Conservation (phyloP, 2,888 invertebrate species). For the Tiphia femorata region DNA sequence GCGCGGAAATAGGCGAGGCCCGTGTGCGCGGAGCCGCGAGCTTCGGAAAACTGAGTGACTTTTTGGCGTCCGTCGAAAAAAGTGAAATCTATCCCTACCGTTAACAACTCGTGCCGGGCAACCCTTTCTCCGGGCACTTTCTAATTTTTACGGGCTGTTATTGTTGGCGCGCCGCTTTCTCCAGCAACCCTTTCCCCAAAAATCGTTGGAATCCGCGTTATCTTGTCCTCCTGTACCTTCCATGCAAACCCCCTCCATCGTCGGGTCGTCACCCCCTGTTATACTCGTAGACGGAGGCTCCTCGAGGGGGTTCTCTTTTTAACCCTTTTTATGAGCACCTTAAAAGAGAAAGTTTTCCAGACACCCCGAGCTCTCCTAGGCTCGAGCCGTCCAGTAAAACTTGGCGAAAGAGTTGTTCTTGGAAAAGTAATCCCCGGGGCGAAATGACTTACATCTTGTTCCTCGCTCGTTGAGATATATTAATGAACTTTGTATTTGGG, state of each 20-base stretch:
- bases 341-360: slow-evolving; percentile 52
- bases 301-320: too few species aligned
- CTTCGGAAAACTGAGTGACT: slow-evolving; percentile 38
- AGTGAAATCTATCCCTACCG: slow-evolving; percentile 60
- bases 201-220: slow-evolving; percentile 22
- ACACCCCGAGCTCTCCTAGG: slow-evolving; percentile 9
- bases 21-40: slow-evolving; percentile 25
- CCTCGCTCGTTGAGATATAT: slow-evolving; percentile 28
- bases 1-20: not conserved
- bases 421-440: slow-evolving; percentile 4
- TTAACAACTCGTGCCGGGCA: too few species aligned
- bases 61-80: slow-evolving; percentile 33
- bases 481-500: slow-evolving; percentile 11
- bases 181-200: slow-evolving; percentile 30
- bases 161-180: slow-evolving; percentile 33
- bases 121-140: slow-evolving; percentile 51
- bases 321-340: slow-evolving; percentile 55
- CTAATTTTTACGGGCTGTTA: slow-evolving; percentile 52
- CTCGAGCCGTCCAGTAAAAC: slow-evolving; percentile 36
- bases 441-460: slow-evolving; percentile 25
- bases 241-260: too few species aligned
- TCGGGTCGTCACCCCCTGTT: not conserved
- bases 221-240: not conserved
- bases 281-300: not conserved
- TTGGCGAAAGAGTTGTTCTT: slow-evolving; percentile 33